Base-by-base conservation (phyloP, 2,797 vertebrate genomes). In the Enteromius viviparus region DNA sequence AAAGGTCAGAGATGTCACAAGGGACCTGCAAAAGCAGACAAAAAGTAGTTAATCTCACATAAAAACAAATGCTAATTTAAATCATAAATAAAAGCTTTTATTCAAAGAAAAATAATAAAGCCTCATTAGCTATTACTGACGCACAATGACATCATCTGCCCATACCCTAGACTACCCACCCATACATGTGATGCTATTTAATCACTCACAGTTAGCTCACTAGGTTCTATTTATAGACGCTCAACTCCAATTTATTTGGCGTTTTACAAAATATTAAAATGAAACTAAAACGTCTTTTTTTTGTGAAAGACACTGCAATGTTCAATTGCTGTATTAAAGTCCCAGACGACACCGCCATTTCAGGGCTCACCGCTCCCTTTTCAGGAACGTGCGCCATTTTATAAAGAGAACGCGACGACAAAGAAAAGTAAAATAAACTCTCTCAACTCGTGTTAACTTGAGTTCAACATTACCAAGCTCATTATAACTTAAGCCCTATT, bases 1-100 rank as follows among this genome's bases (percentile, higher is more conserved):
- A 94, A 92, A 87, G 86, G 76, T 94, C 90, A 91, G 92, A 92
- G 91, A 91, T 94, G 92, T 92, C 93, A 91, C 78, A 75, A 83
- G 90, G 93, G 93, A 94, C 94, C 94, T 95, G 90, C n/a, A 79
- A 68, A 17, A 10, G 2, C 34, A 14, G 1, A 6, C 32, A 9
- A 3, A 58, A 10, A 34, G 51, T 45, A 26, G 55, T 80, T 12
- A 65, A 29, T 34, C 7, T 26, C 6, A 40, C 60, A 21, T 21
- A n/a, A 82, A 2, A 49, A 32, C 3, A 19, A 17, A 17, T 32
- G 14, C 26, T 6, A 8, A 17, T 15, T 29, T 29, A 62, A 62
- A 14, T 14, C 0, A 29, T 29, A 21, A 66, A 49, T 0, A 0
- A n/a, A 8, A 19, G 14, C 4, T 40, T 17, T 11, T 26, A 69